phyloP scores from a whole-genome alignment of 2,113 vertebrate species.

The Thryonomys swinderianus region DNA sequence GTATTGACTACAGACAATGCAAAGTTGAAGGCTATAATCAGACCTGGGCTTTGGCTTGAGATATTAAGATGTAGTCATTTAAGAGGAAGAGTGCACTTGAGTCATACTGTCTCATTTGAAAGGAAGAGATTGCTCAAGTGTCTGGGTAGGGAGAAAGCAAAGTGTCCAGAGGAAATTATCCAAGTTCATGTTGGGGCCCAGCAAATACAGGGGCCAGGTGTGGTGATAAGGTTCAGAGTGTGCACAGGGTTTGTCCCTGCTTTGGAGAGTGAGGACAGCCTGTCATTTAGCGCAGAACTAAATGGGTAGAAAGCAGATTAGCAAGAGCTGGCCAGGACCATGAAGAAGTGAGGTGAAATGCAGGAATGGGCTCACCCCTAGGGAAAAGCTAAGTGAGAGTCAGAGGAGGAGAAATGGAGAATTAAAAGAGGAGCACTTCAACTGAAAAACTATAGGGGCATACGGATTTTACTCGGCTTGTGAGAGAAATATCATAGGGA shows the following conservation, averaged over 20 bases:
- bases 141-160: background rate
- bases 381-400: background rate
- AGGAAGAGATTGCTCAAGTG: background rate
- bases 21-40: background rate
- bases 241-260: background rate
- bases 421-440: background rate
- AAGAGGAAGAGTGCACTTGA: background rate
- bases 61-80: background rate
- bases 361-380: background rate
- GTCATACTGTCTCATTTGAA: background rate
- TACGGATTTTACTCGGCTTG: conserved; percentile 3
- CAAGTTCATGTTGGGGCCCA: background rate
- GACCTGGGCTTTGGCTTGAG: background rate
- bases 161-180: background rate
- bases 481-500: conserved; percentile 11
- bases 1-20: background rate
- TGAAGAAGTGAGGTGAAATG: background rate
- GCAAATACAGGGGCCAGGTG: background rate
- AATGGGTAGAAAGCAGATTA: background rate
- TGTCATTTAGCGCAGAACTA: background rate
- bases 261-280: background rate
- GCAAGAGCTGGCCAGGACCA: background rate
- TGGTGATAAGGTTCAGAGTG: background rate
- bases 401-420: background rate
- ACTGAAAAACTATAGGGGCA: background rate